phyloP scores from a whole-genome alignment of 2,888 invertebrate genomes.

The Ferdinandea cuprea region DNA sequence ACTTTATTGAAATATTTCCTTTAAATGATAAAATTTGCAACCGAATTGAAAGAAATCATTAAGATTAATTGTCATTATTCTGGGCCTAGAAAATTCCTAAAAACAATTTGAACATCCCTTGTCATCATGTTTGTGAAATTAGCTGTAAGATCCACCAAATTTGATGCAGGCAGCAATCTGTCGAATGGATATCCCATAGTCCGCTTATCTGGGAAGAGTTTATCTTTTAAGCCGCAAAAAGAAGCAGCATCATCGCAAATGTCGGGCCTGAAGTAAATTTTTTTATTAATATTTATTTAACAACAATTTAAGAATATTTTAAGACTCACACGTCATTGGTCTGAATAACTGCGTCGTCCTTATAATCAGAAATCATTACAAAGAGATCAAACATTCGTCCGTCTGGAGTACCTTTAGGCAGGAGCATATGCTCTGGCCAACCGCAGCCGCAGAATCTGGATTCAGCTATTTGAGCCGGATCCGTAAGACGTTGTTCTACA shows the following conservation, averaged over 20 bases:
- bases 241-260: conserved; percentile 87
- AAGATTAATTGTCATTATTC: not conserved
- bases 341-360: conserved; percentile 84
- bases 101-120: conserved; percentile 86
- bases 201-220: conserved; percentile 87
- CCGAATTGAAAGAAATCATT: too few species aligned
- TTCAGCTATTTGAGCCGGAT: conserved; percentile 83
- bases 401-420: conserved; percentile 88
- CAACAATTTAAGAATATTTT: not conserved
- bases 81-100: conserved; percentile 75
- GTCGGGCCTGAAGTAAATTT: conserved; percentile 72
- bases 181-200: conserved; percentile 87
- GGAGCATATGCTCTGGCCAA: conserved; percentile 92
- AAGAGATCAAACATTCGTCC: conserved; percentile 89
- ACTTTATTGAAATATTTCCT: too few species aligned
- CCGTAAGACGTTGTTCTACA: conserved; percentile 83
- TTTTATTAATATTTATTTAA: not conserved
- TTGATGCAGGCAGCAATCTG: conserved; percentile 78
- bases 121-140: conserved; percentile 88
- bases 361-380: conserved; percentile 90
- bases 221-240: conserved; percentile 88
- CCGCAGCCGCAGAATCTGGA: conserved; percentile 95
- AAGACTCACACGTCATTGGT: conserved; percentile 73
- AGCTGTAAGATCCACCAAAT: conserved; percentile 87
- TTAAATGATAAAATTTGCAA: too few species aligned